Base-by-base conservation (phyloP, 1,140 invertebrate species). In the Phortica variegata region DNA sequence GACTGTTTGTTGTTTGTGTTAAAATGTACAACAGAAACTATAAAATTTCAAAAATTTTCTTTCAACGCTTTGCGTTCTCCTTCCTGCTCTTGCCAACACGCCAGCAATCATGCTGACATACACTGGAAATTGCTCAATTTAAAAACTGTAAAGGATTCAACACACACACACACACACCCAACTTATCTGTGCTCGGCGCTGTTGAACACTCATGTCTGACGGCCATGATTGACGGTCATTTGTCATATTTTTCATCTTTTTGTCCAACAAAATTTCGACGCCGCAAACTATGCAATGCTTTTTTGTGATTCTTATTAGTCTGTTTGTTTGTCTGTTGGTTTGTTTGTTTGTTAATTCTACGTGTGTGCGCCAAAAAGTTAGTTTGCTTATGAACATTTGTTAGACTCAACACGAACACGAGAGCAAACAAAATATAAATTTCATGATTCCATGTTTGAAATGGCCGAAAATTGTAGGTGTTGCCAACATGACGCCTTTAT, bases 181-280 rank as follows among this genome's bases (percentile, higher is more conserved):
- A 46, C 13, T 32, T 45, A 21, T 32, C 44, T 38, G 23, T 16
- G 29, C 38, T 5, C 9, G 23, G 21, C 40, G 39, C 40, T 42
- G 52, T 48, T 50, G 42, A 39, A 51, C 43, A 29, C 54, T 41
- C 37, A 39, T 47, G 63, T 60, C 65, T 63, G 65, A 54, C 60
- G 73, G 58, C 61, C 70, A 73, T 73, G 70, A 73, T 73, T 73
- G 70, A 73, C 69, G 62, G 65, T 65, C 57, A 73, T 73, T 73
- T 73, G 70, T 73, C 70, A 73, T 73, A 65, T 68, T 70, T 52
- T 51, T 57, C 58, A 65, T 70, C 68, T 66, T 69, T 66, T 63
- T 66, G 60, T 51, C 65, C 63, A 57, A 57, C 46, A 41, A 50
- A 57, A 54, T 45, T 45, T 47, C 46, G 29, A 50, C 50, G 15